Evolutionary conservation across 2,888 invertebrate genomes (phyloP).

Genomic region (Pogonocherus hispidulus): DNA sequence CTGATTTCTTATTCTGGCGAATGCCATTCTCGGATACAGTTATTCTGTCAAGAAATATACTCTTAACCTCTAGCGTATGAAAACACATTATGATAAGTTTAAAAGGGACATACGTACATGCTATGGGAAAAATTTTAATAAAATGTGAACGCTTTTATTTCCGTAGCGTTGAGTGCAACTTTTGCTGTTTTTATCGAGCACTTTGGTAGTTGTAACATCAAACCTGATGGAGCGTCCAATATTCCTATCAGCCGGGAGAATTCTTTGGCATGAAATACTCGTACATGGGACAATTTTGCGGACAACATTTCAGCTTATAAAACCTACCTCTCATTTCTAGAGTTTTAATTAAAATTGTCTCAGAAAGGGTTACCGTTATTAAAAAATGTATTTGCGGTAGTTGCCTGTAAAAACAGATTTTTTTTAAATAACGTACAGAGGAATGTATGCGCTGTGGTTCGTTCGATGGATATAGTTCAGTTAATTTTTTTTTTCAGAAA

Average conservation of each 20-base stretch:
- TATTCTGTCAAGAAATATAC: too few species aligned
- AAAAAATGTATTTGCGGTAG: not conserved
- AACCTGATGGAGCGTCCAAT: not conserved
- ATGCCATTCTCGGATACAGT: too few species aligned
- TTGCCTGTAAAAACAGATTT: not conserved
- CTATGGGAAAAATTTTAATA: not conserved
- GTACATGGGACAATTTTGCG: not conserved
- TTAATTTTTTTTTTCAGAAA: not conserved
- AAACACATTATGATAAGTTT: too few species aligned
- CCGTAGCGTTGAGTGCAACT: not conserved
- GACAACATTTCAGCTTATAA: not conserved
- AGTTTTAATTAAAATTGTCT: not conserved
- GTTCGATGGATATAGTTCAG: not conserved
- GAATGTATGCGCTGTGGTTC: not conserved
- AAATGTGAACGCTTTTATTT: not conserved
- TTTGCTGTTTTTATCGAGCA: not conserved
- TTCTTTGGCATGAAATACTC: not conserved
- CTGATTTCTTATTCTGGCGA: too few species aligned
- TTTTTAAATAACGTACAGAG: not conserved
- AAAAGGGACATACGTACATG: not conserved
- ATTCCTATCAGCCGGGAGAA: not conserved
- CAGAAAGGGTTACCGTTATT: not conserved
- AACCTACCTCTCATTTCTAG: not conserved
- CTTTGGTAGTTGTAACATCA: not conserved
- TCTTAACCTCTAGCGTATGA: too few species aligned